phyloP scores from a whole-genome alignment of 2,113 vertebrate species.

The Polypterus senegalus region DNA sequence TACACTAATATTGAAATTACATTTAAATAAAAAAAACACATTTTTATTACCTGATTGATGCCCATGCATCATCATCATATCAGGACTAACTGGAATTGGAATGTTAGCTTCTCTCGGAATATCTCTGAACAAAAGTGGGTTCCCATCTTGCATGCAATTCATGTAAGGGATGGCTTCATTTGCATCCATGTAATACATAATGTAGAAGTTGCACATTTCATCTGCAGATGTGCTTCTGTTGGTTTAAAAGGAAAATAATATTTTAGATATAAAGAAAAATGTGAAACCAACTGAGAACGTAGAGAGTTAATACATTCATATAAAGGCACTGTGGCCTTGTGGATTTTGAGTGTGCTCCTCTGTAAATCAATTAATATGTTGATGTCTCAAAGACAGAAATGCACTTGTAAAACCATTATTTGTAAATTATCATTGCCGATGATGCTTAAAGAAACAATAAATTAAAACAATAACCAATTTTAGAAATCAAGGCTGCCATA shows the following conservation, averaged over 20 bases:
- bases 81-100: slow-evolving; percentile 61
- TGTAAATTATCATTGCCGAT: too few relatives aligned
- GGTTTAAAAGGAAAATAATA: slow-evolving; percentile 14
- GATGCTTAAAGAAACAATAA: too few relatives aligned
- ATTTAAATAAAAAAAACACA: neutral
- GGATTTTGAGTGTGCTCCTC: too few relatives aligned
- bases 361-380: too few relatives aligned
- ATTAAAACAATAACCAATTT: too few relatives aligned
- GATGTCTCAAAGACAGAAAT: too few relatives aligned
- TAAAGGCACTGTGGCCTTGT: too few relatives aligned
- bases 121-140: slow-evolving; percentile 58
- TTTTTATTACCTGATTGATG: slow-evolving; percentile 57
- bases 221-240: slow-evolving; percentile 76
- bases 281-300: too few relatives aligned
- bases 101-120: slow-evolving; percentile 79
- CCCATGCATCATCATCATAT: slow-evolving; percentile 47
- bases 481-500: too few relatives aligned
- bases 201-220: slow-evolving; percentile 97
- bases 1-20: neutral
- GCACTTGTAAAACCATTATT: too few relatives aligned
- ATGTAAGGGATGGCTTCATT: slow-evolving; percentile 71
- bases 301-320: too few relatives aligned
- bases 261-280: neutral
- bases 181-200: slow-evolving; percentile 97
- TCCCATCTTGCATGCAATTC: slow-evolving; percentile 69